phyloP scores from a whole-genome alignment of 2,113 vertebrate genomes.

The Crotalus horridus region DNA sequence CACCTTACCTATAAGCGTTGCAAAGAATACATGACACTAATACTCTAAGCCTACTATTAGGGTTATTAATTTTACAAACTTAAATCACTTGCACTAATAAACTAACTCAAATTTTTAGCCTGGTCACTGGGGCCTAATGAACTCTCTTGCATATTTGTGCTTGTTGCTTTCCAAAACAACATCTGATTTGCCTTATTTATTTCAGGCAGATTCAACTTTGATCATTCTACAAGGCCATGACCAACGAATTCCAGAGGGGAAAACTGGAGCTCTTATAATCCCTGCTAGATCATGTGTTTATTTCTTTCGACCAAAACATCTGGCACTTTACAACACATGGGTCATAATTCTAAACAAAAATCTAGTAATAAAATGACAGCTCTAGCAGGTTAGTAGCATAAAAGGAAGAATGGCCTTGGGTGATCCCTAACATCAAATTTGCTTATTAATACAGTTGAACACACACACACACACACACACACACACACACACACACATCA shows the following conservation, averaged over 20 bases:
- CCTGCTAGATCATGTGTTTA: conserved; percentile 61
- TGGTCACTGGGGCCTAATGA: background rate
- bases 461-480: background rate
- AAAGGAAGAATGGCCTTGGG: conserved; percentile 33
- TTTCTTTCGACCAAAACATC: conserved; percentile 52
- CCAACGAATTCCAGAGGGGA: conserved; percentile 7
- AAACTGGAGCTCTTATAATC: conserved; percentile 51
- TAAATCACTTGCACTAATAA: background rate
- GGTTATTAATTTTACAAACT: background rate
- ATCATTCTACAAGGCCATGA: conserved; percentile 32
- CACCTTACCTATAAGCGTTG: background rate
- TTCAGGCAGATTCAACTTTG: conserved; percentile 43
- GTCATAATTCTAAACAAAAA: conserved; percentile 49
- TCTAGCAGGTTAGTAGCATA: conserved; percentile 39
- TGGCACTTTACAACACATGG: conserved; percentile 54
- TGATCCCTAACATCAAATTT: conserved; percentile 53
- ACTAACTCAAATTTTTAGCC: background rate
- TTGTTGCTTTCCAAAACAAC: conserved; percentile 2
- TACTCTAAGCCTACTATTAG: background rate
- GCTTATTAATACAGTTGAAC: conserved; percentile 64
- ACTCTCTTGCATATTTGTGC: conserved; percentile 10
- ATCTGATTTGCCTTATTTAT: conserved; percentile 40
- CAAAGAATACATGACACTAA: background rate
- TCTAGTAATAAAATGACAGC: conserved; percentile 46
- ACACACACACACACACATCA: conserved; percentile 8